Percentiles rank a stretch among this genome's conserved stretches.
Conservation (phyloP, 1,140 invertebrate species). For the Hypsibius dujardini region DNA sequence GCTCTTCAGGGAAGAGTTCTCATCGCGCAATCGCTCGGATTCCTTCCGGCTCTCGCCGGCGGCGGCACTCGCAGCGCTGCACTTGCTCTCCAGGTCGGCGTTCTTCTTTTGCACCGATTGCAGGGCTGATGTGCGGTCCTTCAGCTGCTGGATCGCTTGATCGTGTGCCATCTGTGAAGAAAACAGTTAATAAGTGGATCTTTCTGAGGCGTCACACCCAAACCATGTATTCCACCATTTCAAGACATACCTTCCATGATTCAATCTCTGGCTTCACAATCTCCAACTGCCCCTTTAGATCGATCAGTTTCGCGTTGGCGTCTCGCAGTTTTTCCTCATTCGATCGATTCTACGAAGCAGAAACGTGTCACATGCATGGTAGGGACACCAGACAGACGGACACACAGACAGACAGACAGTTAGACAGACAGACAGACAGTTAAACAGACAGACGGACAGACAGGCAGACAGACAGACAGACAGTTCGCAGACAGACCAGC, state of each 20-base stretch:
- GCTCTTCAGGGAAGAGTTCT: neutral
- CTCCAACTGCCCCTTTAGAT: neutral
- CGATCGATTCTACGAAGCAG: neutral
- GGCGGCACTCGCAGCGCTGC: neutral
- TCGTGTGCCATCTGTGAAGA: slow-evolving; percentile 10
- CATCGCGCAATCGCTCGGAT: neutral
- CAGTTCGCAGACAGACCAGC: no score
- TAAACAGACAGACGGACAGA: no score
- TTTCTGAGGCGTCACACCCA: neutral
- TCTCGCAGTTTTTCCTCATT: neutral
- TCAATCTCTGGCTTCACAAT: neutral
- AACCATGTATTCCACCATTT: neutral
- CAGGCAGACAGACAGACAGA: no score
- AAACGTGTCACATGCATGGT: no score
- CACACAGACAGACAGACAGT: no score
- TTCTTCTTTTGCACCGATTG: neutral
- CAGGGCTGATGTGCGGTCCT: neutral
- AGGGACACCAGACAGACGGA: no score
- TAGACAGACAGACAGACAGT: no score
- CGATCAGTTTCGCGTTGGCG: neutral
- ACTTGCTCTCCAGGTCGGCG: neutral
- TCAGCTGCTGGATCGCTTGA: neutral
- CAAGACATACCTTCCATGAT: slow-evolving; percentile 4
- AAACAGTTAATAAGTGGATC: neutral
- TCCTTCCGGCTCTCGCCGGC: neutral